phyloP scores from a whole-genome alignment of 2,797 vertebrate genomes.

The Rhinoraja longicauda region DNA sequence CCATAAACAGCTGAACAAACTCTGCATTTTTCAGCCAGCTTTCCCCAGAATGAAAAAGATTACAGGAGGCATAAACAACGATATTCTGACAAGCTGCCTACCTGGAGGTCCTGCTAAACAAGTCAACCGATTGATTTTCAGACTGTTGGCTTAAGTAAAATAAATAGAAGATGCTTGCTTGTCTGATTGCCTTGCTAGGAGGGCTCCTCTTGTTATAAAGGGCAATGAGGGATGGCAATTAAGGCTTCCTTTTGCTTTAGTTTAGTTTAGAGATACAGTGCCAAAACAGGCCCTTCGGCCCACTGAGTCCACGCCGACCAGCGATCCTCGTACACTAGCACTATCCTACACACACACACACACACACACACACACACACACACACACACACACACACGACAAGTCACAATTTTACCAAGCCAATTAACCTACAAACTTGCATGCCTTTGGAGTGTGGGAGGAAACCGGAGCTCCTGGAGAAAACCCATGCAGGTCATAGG shows the following conservation, averaged over 20 bases:
- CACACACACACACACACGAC: too few relatives aligned
- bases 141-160: constrained; percentile 55
- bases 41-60: constrained; percentile 73
- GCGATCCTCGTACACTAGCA: too few relatives aligned
- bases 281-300: too few relatives aligned
- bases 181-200: constrained; percentile 42
- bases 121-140: constrained; percentile 45
- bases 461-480: too few relatives aligned
- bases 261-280: too few relatives aligned
- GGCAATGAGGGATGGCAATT: background rate
- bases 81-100: constrained; percentile 70
- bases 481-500: too few relatives aligned
- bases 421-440: too few relatives aligned
- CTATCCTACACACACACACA: too few relatives aligned
- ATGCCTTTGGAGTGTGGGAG: too few relatives aligned
- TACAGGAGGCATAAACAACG: constrained; percentile 77
- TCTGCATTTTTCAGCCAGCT: constrained; percentile 49
- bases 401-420: too few relatives aligned
- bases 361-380: too few relatives aligned
- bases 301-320: too few relatives aligned
- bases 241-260: background rate
- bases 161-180: constrained; percentile 50
- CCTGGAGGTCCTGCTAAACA: constrained; percentile 65
- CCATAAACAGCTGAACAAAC: constrained; percentile 69
- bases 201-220: constrained; percentile 44